phyloP scores from a whole-genome alignment of 2,888 invertebrate species.

The Bugula neritina region DNA sequence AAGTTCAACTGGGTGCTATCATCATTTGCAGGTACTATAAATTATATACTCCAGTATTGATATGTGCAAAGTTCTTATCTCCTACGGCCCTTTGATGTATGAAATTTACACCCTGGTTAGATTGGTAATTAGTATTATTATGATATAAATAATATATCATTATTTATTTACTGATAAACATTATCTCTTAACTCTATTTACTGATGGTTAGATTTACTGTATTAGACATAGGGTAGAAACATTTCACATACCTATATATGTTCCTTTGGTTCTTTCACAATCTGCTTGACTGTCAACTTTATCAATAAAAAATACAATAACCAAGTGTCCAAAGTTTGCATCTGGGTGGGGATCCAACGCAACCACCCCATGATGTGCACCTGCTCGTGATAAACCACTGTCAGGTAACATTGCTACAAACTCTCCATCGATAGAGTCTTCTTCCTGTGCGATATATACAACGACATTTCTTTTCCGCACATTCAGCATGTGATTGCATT shows the following conservation, averaged over 20 bases:
- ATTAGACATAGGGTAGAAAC: not conserved
- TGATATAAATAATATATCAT: not conserved
- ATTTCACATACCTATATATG: slow-evolving; percentile 53
- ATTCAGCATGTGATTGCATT: slow-evolving; percentile 40
- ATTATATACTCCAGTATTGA: too few relatives aligned
- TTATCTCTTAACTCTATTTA: not conserved
- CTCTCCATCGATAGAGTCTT: slow-evolving; percentile 35
- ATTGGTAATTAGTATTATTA: not conserved
- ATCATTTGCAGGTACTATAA: too few relatives aligned
- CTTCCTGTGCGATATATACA: slow-evolving; percentile 43
- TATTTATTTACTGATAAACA: not conserved
- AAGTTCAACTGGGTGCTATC: too few relatives aligned
- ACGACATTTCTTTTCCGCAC: slow-evolving; percentile 38
- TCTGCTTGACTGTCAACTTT: slow-evolving; percentile 36
- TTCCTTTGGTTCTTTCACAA: slow-evolving; percentile 48
- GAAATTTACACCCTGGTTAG: not conserved
- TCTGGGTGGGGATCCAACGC: slow-evolving; percentile 56
- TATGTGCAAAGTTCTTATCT: too few relatives aligned
- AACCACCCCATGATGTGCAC: slow-evolving; percentile 53
- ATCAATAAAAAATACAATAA: slow-evolving; percentile 56
- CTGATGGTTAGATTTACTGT: not conserved
- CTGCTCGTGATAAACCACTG: slow-evolving; percentile 44
- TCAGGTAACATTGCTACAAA: slow-evolving; percentile 49
- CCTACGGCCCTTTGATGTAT: not conserved
- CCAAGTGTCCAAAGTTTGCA: slow-evolving; percentile 57